Evolutionary conservation across 2,113 vertebrate genomes (phyloP).

Genomic region (Paralichthys olivaceus): DNA sequence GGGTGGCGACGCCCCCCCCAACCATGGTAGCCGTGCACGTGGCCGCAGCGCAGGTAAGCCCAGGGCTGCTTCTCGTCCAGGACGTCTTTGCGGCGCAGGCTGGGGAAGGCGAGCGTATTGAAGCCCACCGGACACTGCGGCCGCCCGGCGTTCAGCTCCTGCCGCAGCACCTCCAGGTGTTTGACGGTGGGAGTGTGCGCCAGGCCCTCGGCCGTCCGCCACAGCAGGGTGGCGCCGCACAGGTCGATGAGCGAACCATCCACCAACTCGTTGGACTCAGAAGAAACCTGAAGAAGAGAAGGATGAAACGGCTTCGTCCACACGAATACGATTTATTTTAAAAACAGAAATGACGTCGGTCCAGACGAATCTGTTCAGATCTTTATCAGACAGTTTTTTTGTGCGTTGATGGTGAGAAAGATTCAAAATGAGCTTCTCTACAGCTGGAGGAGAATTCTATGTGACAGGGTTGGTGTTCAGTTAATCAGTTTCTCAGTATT

Average conservation of each 20-base stretch:
- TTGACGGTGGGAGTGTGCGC: constrained; percentile 89
- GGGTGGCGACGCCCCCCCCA: constrained; percentile 84
- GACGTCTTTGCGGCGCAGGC: constrained; percentile 89
- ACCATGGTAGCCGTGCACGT: constrained; percentile 93
- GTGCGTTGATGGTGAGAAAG: no score
- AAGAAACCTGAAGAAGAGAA: constrained; percentile 84
- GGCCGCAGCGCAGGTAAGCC: constrained; percentile 94
- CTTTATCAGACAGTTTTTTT: no score
- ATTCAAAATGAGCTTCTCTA: no score
- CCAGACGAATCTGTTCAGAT: no score
- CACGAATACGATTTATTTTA: not conserved
- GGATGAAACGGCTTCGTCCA: not conserved
- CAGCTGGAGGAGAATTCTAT: no score
- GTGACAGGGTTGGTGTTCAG: no score
- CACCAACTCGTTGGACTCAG: constrained; percentile 91
- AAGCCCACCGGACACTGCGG: constrained; percentile 96
- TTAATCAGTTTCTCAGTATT: no score
- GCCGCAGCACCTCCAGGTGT: constrained; percentile 92
- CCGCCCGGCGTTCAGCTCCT: constrained; percentile 93
- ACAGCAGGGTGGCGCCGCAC: constrained; percentile 93
- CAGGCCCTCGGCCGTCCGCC: constrained; percentile 93
- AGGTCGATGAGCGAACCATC: constrained; percentile 95
- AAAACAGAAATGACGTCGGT: no score
- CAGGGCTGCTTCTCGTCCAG: constrained; percentile 92
- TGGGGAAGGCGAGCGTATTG: constrained; percentile 94